Evolutionary conservation across 64 coral and sea anemone genomes (phyloP).

Genomic region (Montipora cactus): DNA sequence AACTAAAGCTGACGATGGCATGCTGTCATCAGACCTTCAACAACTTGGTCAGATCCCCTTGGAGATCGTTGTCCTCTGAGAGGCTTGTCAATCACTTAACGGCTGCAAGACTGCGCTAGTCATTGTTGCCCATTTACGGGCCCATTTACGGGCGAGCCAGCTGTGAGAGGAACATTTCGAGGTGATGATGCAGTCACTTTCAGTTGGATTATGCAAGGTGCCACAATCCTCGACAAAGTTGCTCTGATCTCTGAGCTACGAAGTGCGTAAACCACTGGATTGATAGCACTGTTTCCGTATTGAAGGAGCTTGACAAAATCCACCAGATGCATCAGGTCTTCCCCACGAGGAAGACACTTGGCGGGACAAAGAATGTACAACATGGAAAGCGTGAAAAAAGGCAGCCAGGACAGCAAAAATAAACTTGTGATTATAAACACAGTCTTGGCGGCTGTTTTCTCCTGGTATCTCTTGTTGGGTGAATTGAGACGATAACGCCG

Average conservation of each 20-base stretch:
- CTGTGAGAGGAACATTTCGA: not conserved
- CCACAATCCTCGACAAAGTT: not conserved
- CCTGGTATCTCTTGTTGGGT: not conserved
- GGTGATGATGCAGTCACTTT: too few species aligned
- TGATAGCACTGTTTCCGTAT: conserved; percentile 51
- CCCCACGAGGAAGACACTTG: not conserved
- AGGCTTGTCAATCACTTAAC: too few species aligned
- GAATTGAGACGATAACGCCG: not conserved
- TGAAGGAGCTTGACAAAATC: conserved; percentile 58
- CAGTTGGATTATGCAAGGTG: not conserved
- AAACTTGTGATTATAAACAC: conserved; percentile 18
- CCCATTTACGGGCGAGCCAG: not conserved
- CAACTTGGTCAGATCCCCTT: too few species aligned
- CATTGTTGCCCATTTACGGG: not conserved
- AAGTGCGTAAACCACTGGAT: conserved; percentile 19
- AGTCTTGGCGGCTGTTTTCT: conserved; percentile 11
- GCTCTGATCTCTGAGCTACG: conserved; percentile 20
- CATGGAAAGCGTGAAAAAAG: conserved; percentile 31
- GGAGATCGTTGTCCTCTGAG: not conserved
- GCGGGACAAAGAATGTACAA: not conserved
- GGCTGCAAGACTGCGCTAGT: not conserved
- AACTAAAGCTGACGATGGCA: too few species aligned
- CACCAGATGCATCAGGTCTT: not conserved
- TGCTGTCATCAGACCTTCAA: too few species aligned
- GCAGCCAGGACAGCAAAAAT: conserved; percentile 26